These are phyloP conservation scores for Tenthredo amoena DNA, from an alignment of 2,888 invertebrate genomes.

Conservation along the genomic window DNA sequence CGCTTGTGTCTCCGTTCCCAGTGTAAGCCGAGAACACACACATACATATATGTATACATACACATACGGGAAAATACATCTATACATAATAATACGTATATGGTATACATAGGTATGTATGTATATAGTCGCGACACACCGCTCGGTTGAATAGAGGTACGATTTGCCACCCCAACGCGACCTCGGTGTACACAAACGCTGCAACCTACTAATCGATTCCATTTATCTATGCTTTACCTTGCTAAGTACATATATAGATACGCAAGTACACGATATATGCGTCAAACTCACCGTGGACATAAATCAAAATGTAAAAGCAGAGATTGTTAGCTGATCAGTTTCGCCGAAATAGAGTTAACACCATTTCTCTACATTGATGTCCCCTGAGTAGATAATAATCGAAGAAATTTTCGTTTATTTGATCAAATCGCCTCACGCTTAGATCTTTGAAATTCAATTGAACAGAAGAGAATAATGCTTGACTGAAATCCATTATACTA, in stretches of 20 bases:
- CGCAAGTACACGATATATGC: not conserved
- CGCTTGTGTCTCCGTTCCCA: not conserved
- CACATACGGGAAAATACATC: not conserved
- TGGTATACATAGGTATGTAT: not conserved
- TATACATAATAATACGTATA: not conserved
- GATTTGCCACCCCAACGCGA: constrained; percentile 34
- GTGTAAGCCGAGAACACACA: constrained; percentile 10
- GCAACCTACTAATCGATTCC: constrained; percentile 51
- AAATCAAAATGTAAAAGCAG: not conserved
- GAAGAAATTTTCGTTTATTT: not conserved
- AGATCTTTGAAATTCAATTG: not conserved
- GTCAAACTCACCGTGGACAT: not conserved
- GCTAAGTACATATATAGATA: constrained; percentile 12
- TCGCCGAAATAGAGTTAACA: not conserved
- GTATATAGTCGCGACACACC: not conserved
- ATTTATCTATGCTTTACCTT: constrained; percentile 43
- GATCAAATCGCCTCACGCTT: not conserved
- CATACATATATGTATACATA: no score
- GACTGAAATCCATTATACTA: not conserved
- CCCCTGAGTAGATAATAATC: not conserved
- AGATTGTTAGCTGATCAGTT: not conserved
- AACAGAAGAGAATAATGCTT: not conserved
- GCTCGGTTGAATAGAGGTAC: constrained; percentile 41
- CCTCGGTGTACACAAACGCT: constrained; percentile 36
- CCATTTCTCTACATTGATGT: not conserved